Percentiles rank a stretch among this genome's conserved stretches.
Evolutionary conservation across 2,797 vertebrate species (phyloP).

Genomic region (Takifugu rubripes): DNA sequence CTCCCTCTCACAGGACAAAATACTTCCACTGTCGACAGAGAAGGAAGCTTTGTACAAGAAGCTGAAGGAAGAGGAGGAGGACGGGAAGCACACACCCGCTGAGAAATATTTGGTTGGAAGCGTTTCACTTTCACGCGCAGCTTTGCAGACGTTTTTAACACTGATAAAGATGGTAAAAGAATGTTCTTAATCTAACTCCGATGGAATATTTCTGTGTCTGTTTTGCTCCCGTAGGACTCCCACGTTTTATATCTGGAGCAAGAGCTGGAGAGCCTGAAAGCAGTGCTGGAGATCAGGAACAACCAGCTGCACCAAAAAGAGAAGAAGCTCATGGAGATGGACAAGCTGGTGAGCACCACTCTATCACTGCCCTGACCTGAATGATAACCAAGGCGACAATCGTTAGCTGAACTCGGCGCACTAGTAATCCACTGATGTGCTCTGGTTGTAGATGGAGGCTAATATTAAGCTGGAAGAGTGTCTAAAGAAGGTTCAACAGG

Average conservation of each 20-base stretch:
- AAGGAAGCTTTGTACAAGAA: constrained; percentile 83
- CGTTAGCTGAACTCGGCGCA: neutral
- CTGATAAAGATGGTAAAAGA: no score
- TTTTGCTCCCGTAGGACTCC: constrained; percentile 79
- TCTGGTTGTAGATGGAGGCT: constrained; percentile 77
- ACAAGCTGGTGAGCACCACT: constrained; percentile 79
- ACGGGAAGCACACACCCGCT: constrained; percentile 74
- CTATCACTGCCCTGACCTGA: neutral
- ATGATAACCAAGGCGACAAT: no score
- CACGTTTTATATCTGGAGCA: constrained; percentile 89
- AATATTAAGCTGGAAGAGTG: constrained; percentile 86
- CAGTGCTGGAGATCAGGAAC: constrained; percentile 93
- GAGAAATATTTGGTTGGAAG: constrained; percentile 78
- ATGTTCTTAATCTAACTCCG: no score
- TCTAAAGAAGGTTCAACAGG: constrained; percentile 87
- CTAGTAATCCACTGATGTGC: neutral
- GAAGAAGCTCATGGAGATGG: constrained; percentile 90
- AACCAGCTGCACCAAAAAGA: constrained; percentile 90
- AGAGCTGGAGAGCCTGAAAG: constrained; percentile 92
- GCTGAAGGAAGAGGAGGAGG: constrained; percentile 81
- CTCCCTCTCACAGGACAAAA: constrained; percentile 75
- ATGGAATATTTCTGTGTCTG: constrained; percentile 4
- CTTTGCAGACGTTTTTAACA: no score
- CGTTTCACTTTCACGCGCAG: no score
- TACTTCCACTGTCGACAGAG: constrained; percentile 78